Evolutionary conservation across 2,797 vertebrate genomes (phyloP), one percentile per base, ranked within the genome.

Genomic region (Lepilemur ruficaudatus): DNA sequence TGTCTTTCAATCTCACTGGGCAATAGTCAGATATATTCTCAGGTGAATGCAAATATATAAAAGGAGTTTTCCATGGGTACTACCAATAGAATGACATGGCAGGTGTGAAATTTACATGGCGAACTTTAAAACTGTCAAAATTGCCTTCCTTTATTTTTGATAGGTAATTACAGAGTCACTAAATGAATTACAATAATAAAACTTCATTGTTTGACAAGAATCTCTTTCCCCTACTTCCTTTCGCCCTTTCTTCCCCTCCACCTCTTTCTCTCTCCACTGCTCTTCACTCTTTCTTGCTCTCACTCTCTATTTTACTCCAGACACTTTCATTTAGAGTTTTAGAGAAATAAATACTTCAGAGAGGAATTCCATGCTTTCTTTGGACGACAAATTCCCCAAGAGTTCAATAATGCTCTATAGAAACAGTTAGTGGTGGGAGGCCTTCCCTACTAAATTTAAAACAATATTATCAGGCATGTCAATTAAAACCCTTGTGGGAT

Each of bases 261-360:
- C 43, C 14, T 57, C 35, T 61, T 17, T 63, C 30, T 50, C 30
- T 38, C 22, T 30, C 18, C 61, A 57, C 52, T 28, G 18, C 80
- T 89, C n/a, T 90, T 35, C 86, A 55, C 52, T 90, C 48, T 92
- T 50, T 83, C 17, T 69, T 67, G 2, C 50, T 95, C 43, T 57
- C 59, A 67, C 32, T 89, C 79, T 79, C 35, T 93, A 46, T 93
- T 93, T 93, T 73, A 89, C 97, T 94, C 80, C 80, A 95, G 97
- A 94, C 91, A 94, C 81, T 97, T 97, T 46, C 93, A 95, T 93
- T 97, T 96, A 79, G 50, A 97, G 78, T 88, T 88, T 35, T 96
- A 89, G 89, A 98, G 96, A 98, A 98, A 97, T 95, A 98, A 98
- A 97, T 96, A 98, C 93, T 98, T 97, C 95, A 94, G 95, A 97